These are phyloP conservation scores for Drosophila yooni DNA, from an alignment of 2,888 invertebrate genomes.

Conservation along the genomic window DNA sequence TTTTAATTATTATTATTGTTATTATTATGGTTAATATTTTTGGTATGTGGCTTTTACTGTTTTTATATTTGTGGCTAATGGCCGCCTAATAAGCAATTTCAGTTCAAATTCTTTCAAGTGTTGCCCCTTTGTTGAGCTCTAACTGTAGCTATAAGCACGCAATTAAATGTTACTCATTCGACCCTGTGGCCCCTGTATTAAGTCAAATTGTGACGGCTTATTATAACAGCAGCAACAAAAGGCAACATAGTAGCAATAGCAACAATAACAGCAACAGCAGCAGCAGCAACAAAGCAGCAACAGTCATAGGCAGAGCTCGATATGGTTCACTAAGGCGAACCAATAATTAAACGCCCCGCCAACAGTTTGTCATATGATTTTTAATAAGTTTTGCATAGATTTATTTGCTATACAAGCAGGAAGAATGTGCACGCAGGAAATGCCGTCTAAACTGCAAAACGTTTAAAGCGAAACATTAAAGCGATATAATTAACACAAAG, in stretches of 20 bases:
- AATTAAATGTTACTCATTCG: constrained; percentile 80
- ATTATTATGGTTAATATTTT: constrained; percentile 57
- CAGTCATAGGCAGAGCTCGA: constrained; percentile 9
- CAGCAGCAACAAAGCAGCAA: neutral
- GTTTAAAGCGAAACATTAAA: constrained; percentile 64
- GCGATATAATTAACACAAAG: constrained; percentile 75
- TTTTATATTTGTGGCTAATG: constrained; percentile 56
- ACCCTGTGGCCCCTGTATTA: constrained; percentile 76
- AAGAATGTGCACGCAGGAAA: constrained; percentile 74
- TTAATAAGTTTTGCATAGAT: constrained; percentile 78
- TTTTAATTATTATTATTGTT: constrained; percentile 80
- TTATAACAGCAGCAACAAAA: constrained; percentile 45
- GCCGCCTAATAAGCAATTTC: constrained; percentile 72
- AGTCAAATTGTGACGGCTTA: constrained; percentile 69
- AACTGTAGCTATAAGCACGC: constrained; percentile 43
- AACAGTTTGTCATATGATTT: constrained; percentile 72
- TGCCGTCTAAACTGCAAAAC: constrained; percentile 61
- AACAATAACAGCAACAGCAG: neutral
- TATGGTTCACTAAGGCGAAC: constrained; percentile 39
- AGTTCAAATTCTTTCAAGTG: constrained; percentile 67
- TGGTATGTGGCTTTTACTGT: constrained; percentile 18
- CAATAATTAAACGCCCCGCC: constrained; percentile 67
- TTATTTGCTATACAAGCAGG: constrained; percentile 70
- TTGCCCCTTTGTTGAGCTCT: constrained; percentile 48
- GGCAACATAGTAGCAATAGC: constrained; percentile 8